Evolutionary conservation across 2,888 invertebrate species (phyloP), one percentile per base, ranked within the genome.

Genomic region (Neoitamus cyanurus): DNA sequence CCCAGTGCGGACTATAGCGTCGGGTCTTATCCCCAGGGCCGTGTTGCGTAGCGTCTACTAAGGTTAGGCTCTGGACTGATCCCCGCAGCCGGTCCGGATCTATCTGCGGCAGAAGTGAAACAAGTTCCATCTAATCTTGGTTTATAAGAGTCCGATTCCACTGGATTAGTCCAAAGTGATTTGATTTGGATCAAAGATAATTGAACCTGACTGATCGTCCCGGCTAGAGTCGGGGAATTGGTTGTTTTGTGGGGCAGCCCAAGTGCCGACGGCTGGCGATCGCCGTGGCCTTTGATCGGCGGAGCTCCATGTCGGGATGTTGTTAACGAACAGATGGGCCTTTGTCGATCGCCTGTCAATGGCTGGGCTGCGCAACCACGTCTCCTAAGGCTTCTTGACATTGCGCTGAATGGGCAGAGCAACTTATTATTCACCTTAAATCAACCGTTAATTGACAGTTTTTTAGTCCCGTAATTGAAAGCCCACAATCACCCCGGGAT

Each of bases 181-280:
- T 86, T 86, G 86, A 86, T 86, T 86, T 86, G 85, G 85, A 86
- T 85, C 85, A 83, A 78, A 78, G 84, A 83, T 86, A 86, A 86
- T 86, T 85, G 84, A 85, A 83, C 78, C 83, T 78, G 86, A 86
- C 83, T 36, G 85, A 83, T 46, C 84, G 83, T 72, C 72, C 48
- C n/a, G n/a, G 37, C 58, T 58, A 58, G 58, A 58, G 58, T 58
- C n/a, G 15, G 58, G 72, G 70, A 70, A 84, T 48, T 85, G 83
- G 84, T 70, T 84, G 84, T 84, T 85, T 85, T 84, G 85, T 83
- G 84, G 84, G 30, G 7, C 15, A 6, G 25, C 30, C 73, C 73
- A 83, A 83, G 75, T 83, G 73, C 83, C 83, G 83, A 83, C 83
- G 83, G 83, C 36, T 73, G 82, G 42, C 34, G 69, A 82, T 82